Conservation (phyloP, 2,797 vertebrate genomes). For the Orientallactaga sibirica region DNA sequence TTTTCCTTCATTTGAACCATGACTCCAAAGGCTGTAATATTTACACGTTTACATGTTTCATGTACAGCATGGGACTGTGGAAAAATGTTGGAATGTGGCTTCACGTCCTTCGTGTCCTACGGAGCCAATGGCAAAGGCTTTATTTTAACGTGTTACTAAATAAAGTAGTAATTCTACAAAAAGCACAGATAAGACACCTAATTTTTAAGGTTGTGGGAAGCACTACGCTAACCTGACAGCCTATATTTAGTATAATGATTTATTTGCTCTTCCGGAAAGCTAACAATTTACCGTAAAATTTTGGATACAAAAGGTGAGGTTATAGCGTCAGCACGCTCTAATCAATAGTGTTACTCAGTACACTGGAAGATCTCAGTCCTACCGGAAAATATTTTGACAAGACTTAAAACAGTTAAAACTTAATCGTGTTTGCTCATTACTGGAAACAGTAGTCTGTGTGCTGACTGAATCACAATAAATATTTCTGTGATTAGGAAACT, state of each 20-base stretch:
- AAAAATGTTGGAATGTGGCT: neutral
- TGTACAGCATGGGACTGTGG: neutral
- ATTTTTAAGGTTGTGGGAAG: constrained; percentile 86
- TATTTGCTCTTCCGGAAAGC: constrained; percentile 89
- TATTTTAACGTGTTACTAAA: constrained; percentile 76
- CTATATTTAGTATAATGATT: constrained; percentile 90
- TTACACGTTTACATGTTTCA: neutral
- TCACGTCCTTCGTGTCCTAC: constrained; percentile 63
- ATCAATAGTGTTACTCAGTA: constrained; percentile 87
- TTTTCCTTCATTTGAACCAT: neutral
- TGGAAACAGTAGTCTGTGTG: constrained; percentile 81
- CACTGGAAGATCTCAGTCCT: constrained; percentile 85
- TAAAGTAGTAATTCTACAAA: constrained; percentile 72
- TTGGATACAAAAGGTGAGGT: constrained; percentile 89
- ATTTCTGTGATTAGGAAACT: constrained; percentile 88
- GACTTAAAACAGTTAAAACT: constrained; percentile 87
- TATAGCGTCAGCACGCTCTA: constrained; percentile 84
- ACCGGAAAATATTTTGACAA: constrained; percentile 90
- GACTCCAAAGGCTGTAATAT: neutral
- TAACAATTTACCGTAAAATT: constrained; percentile 87
- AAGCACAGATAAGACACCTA: constrained; percentile 81
- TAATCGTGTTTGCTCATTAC: constrained; percentile 88
- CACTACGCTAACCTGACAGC: constrained; percentile 86
- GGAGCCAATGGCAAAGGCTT: constrained; percentile 60
- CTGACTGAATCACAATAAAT: constrained; percentile 85